phyloP scores from a whole-genome alignment of 1,140 invertebrate species.

The Drosophila asahinai region DNA sequence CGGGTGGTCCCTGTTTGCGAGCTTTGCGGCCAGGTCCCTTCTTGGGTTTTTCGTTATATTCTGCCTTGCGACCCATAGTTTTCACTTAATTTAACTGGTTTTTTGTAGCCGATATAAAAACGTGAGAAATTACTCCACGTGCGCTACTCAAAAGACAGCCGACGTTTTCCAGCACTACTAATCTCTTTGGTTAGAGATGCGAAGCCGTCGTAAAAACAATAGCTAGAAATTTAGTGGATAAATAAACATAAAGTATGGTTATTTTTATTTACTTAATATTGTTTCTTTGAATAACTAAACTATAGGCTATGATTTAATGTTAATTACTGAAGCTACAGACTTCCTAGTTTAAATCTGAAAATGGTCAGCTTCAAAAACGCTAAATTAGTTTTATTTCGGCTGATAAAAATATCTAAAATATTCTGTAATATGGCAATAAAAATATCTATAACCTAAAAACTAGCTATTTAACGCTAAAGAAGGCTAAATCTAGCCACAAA shows the following conservation, averaged over 20 bases:
- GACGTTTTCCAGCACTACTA: slow-evolving; percentile 7
- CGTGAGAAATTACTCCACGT: slow-evolving; percentile 40
- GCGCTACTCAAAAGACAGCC: slow-evolving; percentile 34
- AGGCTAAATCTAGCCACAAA: no score
- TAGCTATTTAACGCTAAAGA: no score
- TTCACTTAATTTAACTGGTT: slow-evolving; percentile 24
- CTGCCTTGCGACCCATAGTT: slow-evolving; percentile 94
- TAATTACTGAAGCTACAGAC: no score
- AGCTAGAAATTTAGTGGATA: neutral
- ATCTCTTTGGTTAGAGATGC: neutral
- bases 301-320: no score
- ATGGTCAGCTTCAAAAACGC: neutral
- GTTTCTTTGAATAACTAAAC: no score
- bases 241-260: neutral
- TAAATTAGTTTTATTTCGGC: neutral
- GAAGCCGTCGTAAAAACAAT: neutral
- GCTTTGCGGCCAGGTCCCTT: slow-evolving; percentile 94
- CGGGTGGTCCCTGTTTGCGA: slow-evolving; percentile 92
- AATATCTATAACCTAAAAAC: no score
- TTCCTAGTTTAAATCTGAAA: neutral
- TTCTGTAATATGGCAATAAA: no score
- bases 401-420: neutral
- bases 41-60: slow-evolving; percentile 90
- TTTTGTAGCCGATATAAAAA: slow-evolving; percentile 29
- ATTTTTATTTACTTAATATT: no score